Conservation (phyloP, 2,888 invertebrate genomes). For the Drosophila subsilvestris region DNA sequence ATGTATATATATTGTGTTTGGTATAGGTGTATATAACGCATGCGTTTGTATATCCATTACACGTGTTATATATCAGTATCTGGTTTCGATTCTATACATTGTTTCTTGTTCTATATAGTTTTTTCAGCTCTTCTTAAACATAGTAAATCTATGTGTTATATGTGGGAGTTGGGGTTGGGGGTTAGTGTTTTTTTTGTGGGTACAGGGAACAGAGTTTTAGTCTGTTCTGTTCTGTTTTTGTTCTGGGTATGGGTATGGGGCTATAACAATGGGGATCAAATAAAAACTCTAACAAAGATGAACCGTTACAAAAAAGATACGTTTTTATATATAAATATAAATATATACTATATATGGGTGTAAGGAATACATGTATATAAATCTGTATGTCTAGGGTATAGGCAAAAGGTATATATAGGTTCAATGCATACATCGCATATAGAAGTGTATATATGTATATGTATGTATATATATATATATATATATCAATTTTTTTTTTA, state of each 20-base stretch:
- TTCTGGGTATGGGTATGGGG: background rate
- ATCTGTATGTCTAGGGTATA: constrained; percentile 49
- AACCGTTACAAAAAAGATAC: constrained; percentile 22
- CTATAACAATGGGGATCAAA: background rate
- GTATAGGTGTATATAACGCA: constrained; percentile 60
- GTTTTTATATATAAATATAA: constrained; percentile 11
- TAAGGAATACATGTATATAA: constrained; percentile 73
- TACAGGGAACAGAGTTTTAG: background rate
- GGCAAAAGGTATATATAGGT: constrained; percentile 45
- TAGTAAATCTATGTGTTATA: constrained; percentile 30
- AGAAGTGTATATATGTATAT: constrained; percentile 44
- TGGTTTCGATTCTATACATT: constrained; percentile 66
- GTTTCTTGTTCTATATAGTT: constrained; percentile 32
- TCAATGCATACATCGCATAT: constrained; percentile 43
- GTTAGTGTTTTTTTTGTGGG: constrained; percentile 1
- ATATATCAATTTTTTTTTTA: constrained; percentile 15
- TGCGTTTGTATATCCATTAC: constrained; percentile 56
- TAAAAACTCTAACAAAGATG: constrained; percentile 29
- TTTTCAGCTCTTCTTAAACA: constrained; percentile 64
- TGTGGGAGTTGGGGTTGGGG: background rate
- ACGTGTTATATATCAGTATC: constrained; percentile 52
- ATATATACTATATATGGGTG: constrained; percentile 25
- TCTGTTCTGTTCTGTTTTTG: background rate
- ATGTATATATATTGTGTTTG: constrained; percentile 49
- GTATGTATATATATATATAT: constrained; percentile 54